These are phyloP conservation scores for Homarus gammarus DNA, from an alignment of 2,888 invertebrate genomes.

Conservation along the genomic window DNA sequence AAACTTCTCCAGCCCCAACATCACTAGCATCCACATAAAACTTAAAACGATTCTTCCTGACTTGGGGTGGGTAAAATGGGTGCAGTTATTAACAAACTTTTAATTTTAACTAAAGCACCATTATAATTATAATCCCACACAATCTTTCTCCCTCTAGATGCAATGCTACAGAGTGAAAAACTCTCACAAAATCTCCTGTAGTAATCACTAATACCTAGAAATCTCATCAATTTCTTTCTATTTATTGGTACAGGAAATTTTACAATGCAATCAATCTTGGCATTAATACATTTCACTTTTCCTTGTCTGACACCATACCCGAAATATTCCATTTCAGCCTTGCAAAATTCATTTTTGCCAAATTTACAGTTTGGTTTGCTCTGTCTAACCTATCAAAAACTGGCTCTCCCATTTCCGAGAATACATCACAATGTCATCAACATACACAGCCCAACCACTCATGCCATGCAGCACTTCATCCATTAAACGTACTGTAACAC, in stretches of 20 bases:
- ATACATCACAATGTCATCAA: slow-evolving; percentile 30
- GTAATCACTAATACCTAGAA: slow-evolving; percentile 26
- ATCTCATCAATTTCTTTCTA: slow-evolving; percentile 10
- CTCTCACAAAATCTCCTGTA: slow-evolving; percentile 40
- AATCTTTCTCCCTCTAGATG: slow-evolving; percentile 21
- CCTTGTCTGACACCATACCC: slow-evolving; percentile 12
- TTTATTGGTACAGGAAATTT: slow-evolving; percentile 11
- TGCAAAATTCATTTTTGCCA: slow-evolving; percentile 19
- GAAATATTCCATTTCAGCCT: slow-evolving; percentile 28
- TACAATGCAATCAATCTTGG: slow-evolving; percentile 17
- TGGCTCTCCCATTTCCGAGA: no score
- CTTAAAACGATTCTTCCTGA: slow-evolving; percentile 16
- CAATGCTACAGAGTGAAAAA: slow-evolving; percentile 13
- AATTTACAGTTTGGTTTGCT: slow-evolving; percentile 17
- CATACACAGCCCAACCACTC: slow-evolving; percentile 14
- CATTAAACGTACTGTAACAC: slow-evolving; percentile 23
- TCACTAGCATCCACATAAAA: slow-evolving; percentile 38
- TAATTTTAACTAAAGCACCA: background rate
- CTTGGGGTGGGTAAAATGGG: background rate
- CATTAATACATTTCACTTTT: background rate
- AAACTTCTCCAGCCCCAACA: background rate
- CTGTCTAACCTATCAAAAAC: slow-evolving; percentile 4
- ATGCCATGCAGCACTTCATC: slow-evolving; percentile 9
- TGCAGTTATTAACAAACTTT: slow-evolving; percentile 11
- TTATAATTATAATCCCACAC: slow-evolving; percentile 10